A percentile compares a stretch with the other conserved stretches of the same genome.
phyloP scores from a whole-genome alignment of 2,113 vertebrate genomes.

The Herpailurus yagouaroundi region DNA sequence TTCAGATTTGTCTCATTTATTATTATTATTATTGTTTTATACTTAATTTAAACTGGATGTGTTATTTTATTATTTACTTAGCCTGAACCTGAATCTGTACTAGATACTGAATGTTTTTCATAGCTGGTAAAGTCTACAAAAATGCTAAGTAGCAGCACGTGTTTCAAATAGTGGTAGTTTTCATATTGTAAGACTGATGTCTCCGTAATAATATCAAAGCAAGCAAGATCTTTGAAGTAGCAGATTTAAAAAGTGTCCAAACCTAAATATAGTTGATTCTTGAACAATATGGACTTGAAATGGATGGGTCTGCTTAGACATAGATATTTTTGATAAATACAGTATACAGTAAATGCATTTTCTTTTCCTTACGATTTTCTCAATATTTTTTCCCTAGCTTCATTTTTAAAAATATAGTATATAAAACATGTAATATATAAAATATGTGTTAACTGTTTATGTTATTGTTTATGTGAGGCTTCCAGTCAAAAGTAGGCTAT shows the following conservation, averaged over 20 bases:
- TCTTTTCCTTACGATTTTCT: neutral
- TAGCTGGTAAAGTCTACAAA: neutral
- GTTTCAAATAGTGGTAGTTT: conserved; percentile 16
- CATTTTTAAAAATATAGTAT: neutral
- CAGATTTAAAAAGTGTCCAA: neutral
- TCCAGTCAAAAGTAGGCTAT: neutral
- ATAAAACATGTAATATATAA: neutral
- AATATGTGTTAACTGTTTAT: neutral
- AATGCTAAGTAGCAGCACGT: conserved; percentile 27
- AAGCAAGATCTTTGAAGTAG: neutral
- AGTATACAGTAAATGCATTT: neutral
- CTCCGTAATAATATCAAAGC: conserved; percentile 14
- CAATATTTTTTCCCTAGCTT: neutral
- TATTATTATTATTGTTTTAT: conserved; percentile 19
- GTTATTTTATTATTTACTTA: conserved; percentile 46
- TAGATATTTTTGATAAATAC: neutral
- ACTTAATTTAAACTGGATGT: neutral
- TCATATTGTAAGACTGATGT: neutral
- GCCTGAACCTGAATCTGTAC: neutral
- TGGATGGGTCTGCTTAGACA: neutral
- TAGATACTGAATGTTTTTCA: neutral
- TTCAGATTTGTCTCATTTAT: conserved; percentile 35
- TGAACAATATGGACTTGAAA: neutral
- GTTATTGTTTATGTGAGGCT: neutral
- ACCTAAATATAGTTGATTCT: neutral